Base-by-base conservation (phyloP, 2,888 invertebrate genomes). In the Cephus runcator region DNA sequence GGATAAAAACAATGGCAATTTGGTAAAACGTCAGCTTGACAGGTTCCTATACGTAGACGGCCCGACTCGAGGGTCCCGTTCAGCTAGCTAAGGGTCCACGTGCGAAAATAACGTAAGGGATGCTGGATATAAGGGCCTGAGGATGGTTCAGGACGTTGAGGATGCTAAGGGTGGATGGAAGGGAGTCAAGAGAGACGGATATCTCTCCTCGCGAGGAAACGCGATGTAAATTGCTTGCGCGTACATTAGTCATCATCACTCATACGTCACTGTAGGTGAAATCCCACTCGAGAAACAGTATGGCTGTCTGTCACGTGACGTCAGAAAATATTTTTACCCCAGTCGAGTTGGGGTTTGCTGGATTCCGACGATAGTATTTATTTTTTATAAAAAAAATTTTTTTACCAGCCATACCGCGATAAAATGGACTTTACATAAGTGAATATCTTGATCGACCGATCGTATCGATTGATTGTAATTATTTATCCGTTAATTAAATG, bases 241-340 rank as follows among this genome's bases (percentile, higher is more conserved):
- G 87, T 82, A 85, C 88, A 89, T 89, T 88, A 88, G 89, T 89
- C 89, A 89, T 88, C 89, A 87, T 88, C 89, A 88, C 86, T 85
- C 82, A 83, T 83, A 85, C 56, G 56, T 56, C 56, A 23, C 56
- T 9, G 23, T 23, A 56, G 56, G 23, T 56, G 56, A 56, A 56
- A 56, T 56, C 56, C 56, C 56, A 56, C 56, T 56, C 56, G 56
- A 56, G 23, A 56, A 56, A 56, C 56, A 56, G 56, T 56, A 23
- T 56, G 23, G 56, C 56, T 9, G 56, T 23, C 56, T 23, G 56
- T 56, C 23, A 56, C 23, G 1, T 56, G 56, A 23, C 56, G 23
- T 56, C 15, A 15, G 0, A 56, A 56, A 56, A 56, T 56, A 56
- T 56, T 56, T 56, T 56, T 56, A 9, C 56, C 56, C 23, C 23